These are phyloP conservation scores for Fregata magnificens DNA, from an alignment of 2,113 vertebrate species.

Conservation along the genomic window DNA sequence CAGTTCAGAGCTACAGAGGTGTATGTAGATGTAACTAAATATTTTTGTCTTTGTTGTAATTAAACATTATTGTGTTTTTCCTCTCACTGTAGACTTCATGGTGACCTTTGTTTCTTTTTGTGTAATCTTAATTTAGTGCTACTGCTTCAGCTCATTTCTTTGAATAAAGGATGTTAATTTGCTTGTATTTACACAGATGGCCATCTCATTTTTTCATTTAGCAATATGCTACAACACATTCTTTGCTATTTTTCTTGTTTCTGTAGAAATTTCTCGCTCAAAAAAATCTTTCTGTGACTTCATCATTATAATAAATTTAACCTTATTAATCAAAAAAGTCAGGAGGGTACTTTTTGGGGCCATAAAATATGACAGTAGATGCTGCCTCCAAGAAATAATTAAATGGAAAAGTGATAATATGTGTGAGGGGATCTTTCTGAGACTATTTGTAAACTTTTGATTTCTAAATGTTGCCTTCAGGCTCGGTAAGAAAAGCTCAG, in stretches of 20 bases:
- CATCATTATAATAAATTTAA: not conserved
- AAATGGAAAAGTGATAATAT: not conserved
- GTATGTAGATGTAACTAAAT: not conserved
- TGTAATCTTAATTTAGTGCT: not conserved
- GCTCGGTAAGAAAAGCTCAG: constrained; percentile 64
- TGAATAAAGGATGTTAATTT: not conserved
- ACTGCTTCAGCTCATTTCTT: not conserved
- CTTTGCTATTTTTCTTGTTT: not conserved
- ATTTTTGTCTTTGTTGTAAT: not conserved
- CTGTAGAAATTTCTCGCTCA: not conserved
- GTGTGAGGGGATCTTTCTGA: constrained; percentile 2
- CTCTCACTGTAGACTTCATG: not conserved
- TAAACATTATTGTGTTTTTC: not conserved
- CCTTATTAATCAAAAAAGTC: not conserved
- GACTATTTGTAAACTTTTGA: constrained; percentile 74
- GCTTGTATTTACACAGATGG: not conserved
- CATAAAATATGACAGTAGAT: not conserved
- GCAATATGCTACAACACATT: not conserved
- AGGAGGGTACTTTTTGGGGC: not conserved
- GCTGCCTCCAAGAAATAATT: not conserved
- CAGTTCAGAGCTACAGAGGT: not conserved
- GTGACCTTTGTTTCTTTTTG: not conserved
- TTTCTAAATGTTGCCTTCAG: constrained; percentile 71
- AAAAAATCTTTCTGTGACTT: not conserved
- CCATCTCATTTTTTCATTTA: not conserved